These are phyloP conservation scores for Peromyscus eremicus DNA, from an alignment of 2,797 vertebrate species.

Conservation along the genomic window DNA sequence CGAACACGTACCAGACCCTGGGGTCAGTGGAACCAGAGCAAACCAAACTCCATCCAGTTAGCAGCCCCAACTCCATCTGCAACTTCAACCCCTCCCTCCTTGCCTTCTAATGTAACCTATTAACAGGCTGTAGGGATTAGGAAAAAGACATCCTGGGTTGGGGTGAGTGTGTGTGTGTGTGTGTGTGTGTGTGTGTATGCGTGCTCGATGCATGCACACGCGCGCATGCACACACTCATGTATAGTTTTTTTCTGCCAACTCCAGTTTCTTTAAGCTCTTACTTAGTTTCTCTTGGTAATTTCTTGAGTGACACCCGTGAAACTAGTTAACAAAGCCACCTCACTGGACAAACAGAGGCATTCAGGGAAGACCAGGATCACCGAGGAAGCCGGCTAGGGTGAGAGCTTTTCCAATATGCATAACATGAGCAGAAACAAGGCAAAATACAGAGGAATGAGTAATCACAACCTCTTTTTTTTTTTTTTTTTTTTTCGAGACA, in stretches of 20 bases:
- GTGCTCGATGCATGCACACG: neutral
- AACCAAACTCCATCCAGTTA: neutral
- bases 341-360: neutral
- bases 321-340: neutral
- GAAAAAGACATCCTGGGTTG: neutral
- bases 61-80: neutral
- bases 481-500: too few relatives aligned
- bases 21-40: neutral
- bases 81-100: neutral
- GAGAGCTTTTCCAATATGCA: neutral
- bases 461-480: neutral
- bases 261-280: neutral
- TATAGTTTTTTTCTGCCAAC: neutral
- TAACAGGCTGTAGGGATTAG: neutral
- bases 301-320: constrained; percentile 34
- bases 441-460: neutral
- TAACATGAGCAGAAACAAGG: constrained; percentile 19
- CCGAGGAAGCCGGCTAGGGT: neutral
- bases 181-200: neutral
- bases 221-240: too few relatives aligned
- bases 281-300: constrained; percentile 45
- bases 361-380: neutral
- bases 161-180: neutral
- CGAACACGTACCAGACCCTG: neutral
- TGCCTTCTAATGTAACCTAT: neutral